Base-by-base conservation (phyloP, 2,888 invertebrate genomes). In the Dicycla oo region DNA sequence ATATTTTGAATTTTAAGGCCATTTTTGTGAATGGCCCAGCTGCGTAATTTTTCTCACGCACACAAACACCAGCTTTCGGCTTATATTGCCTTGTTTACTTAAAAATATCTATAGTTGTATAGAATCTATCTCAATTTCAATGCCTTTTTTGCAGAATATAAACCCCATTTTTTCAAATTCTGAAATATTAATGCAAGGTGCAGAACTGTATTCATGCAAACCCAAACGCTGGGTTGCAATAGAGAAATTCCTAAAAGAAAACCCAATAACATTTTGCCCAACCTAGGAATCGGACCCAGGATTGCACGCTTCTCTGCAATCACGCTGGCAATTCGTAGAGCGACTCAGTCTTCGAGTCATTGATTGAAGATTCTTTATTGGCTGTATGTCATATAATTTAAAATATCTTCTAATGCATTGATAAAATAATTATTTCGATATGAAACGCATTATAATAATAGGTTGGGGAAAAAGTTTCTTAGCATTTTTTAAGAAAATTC, bases 381-480 rank as follows among this genome's bases (percentile, higher is more conserved):
- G 0, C 20, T 61, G 47, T 7, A 10, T 38, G 26, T n/a, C 26
- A 49, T n/a, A 34, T 38, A 61, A 71, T 60, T 51, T 67, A 60
- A 71, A 63, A 54, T 67, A 60, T 54, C 43, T 63, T 68, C 38
- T 57, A 57, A 75, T 51, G 34, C n/a, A 49, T 18, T 30, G 1
- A 51, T 34, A n/a, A 11, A 34, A 23, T 15, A 30, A 6, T 8
- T 53, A 65, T 40, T 72, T 78, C 69, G 65, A 73, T 61, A 72
- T 78, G 65, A 82, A 85, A 74, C 72, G 72, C 65, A 74, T 72
- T 76, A 69, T 74, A 78, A 69, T 23, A 60, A 23, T 40, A n/a
- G n/a, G n/a, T n/a, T n/a, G n/a, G n/a, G n/a, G n/a, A n/a, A n/a
- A n/a, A n/a, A n/a, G n/a, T n/a, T n/a, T n/a, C n/a, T n/a, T n/a